Evolutionary conservation across 1,140 invertebrate genomes (phyloP).

Genomic region (Neotoxoptera formosana): DNA sequence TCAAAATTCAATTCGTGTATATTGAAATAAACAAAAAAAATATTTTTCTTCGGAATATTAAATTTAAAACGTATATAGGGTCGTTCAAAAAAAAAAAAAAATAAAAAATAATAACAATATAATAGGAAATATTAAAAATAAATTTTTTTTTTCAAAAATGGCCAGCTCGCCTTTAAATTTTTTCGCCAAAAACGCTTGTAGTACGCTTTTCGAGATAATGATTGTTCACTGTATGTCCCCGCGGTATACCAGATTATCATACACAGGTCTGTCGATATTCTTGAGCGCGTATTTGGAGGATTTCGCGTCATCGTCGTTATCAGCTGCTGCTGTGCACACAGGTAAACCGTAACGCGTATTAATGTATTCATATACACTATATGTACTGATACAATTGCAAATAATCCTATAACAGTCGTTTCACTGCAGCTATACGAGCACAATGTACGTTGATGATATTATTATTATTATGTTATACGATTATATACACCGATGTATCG

Average conservation of each 20-base stretch:
- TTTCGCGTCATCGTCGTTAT: not conserved
- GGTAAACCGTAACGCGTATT: not conserved
- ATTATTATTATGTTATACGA: not conserved
- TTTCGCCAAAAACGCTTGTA: not conserved
- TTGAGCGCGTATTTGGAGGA: no score
- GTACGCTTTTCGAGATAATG: no score
- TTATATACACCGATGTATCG: not conserved
- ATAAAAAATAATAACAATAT: not conserved
- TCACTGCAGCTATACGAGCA: not conserved
- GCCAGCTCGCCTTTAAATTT: not conserved
- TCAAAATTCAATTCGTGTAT: not conserved
- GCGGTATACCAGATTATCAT: not conserved
- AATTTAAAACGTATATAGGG: not conserved
- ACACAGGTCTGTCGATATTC: no score
- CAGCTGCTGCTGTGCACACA: not conserved
- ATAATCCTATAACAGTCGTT: not conserved
- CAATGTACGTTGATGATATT: not conserved
- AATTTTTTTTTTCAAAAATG: not conserved
- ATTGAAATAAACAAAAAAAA: not conserved
- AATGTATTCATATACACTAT: not conserved
- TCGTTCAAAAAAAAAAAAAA: not conserved
- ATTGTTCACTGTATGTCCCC: not conserved
- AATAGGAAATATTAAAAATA: conserved; percentile 6
- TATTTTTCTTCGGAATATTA: not conserved
- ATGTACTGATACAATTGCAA: not conserved